Base-by-base conservation (phyloP, 2,113 vertebrate genomes). In the Candoia aspera region DNA sequence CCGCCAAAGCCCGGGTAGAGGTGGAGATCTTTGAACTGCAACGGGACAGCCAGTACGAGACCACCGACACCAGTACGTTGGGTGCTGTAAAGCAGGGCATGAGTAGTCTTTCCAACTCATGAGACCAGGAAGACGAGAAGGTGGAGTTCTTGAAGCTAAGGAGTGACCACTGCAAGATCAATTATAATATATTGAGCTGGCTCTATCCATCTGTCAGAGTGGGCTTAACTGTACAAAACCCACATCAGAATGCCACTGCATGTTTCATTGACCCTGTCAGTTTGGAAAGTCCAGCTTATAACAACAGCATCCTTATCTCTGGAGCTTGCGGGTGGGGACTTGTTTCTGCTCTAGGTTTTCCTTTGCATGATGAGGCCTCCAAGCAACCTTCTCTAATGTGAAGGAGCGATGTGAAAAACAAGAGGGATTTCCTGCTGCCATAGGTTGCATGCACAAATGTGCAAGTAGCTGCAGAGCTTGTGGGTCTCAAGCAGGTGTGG, bases 31-130 rank as follows among this genome's bases (percentile, higher is more conserved):
- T 98, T 62, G 98, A 99, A 94, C 97, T 99, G 93, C 98, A 97
- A 95, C 98, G 97, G 94, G 98, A 99, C 97, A 99, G 98, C 93
- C 98, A 99, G 97, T 99, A 98, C 92, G 98, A 98, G 96, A 98
- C 98, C 92, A 99, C 98, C 2, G 98, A 99, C 94, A 99, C 98
- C 94, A 98, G 98, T 99, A 96, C 98, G 98, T 89, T n/a, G 85
- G 21, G n/a, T 23, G 33, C 33, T 15, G 15, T 79, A n/a, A 33
- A 19, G n/a, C n/a, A 1, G n/a, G 33, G 33, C 33, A 2, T 37
- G 68, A 17, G 19, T 19, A 33, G n/a, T 21, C 68, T 37, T 79
- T n/a, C 37, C n/a, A 8, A 37, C 68, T 37, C 33, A 33, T 79
- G 68, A 79, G n/a, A 19, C 12, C 19, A 12, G 21, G 62, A 11